Base-by-base conservation (phyloP, 2,888 invertebrate genomes). In the Nomada ferruginata region DNA sequence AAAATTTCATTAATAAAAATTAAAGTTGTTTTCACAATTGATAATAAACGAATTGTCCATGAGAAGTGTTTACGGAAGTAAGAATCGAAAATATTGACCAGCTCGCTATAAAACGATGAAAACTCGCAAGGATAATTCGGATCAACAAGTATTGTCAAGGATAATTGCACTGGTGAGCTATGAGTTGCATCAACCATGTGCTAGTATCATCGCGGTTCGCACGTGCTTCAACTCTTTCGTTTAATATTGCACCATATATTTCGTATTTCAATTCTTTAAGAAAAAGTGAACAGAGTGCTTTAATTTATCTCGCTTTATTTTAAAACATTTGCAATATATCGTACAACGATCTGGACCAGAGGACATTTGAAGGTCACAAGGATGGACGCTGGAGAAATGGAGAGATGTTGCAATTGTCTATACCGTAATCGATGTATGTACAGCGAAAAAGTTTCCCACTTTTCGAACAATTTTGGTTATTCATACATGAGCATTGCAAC, bases 361-460 rank as follows among this genome's bases (percentile, higher is more conserved):
- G 88, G 85, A 71, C 83, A 26, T 42, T 55, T 53, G 76, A 85
- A 87, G 85, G 87, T 87, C 72, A 70, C 60, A 59, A 18, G 68
- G 52, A n/a, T 66, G 18, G 20, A 36, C 5, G 0, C 9, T 26
- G 20, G 5, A 9, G 10, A 26, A 20, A 11, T 13, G n/a, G 11
- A 11, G 15, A 3, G 42, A 0, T 9, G 15, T 15, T n/a, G 11
- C 1, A 78, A 68, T 10, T 26, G 18, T 7, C 9, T 18, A 18
- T 3, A 3, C n/a, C 11, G 2, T 20, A 15, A 47, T 0, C 29
- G 9, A 50, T 15, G 4, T 47, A 47, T 47, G 15, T 11, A 47
- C 0, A 13, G 7, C 0, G 18, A 20, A 2, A 52, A 10, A 29
- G 15, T 18, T 18, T 11, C 3, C 1, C 3, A 20, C 13, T 52